Percentiles rank a stretch among this genome's conserved stretches.
Conservation (phyloP, 2,888 invertebrate genomes). For the Physocephala rufipes region DNA sequence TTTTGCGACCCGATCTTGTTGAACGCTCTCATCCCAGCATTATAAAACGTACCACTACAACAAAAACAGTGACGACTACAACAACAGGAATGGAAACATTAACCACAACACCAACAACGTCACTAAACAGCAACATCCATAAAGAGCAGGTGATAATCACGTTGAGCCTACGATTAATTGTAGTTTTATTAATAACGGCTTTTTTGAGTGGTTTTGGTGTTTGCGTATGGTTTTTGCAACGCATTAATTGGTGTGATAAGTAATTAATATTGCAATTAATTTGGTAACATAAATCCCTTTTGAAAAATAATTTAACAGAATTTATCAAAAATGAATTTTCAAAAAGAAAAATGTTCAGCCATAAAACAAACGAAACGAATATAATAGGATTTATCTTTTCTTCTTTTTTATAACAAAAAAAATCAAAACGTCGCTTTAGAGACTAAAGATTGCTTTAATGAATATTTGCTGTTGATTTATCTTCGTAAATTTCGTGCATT, state of each 20-base stretch:
- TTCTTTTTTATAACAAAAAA: too few relatives aligned
- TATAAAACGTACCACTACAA: conserved; percentile 55
- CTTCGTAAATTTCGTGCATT: too few relatives aligned
- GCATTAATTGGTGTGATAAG: conserved; percentile 50
- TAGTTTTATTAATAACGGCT: conserved; percentile 62
- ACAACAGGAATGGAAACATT: conserved; percentile 48
- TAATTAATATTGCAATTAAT: conserved; percentile 27
- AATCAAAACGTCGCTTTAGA: too few relatives aligned
- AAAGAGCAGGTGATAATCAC: conserved; percentile 64
- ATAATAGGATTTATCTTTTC: too few relatives aligned
- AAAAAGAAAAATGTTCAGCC: background rate
- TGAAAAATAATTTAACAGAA: background rate
- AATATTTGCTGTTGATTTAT: too few relatives aligned
- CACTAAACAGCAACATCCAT: conserved; percentile 42
- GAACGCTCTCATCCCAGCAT: conserved; percentile 44
- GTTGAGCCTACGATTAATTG: conserved; percentile 62
- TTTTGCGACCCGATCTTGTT: conserved; percentile 45
- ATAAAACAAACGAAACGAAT: too few relatives aligned
- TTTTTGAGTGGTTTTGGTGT: conserved; percentile 66
- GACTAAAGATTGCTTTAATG: too few relatives aligned
- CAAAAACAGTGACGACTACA: conserved; percentile 55
- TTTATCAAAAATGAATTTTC: background rate
- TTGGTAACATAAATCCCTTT: background rate
- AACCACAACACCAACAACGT: conserved; percentile 39
- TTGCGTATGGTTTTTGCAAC: conserved; percentile 64